Conservation (phyloP, 2,113 vertebrate species). For the Egretta garzetta region DNA sequence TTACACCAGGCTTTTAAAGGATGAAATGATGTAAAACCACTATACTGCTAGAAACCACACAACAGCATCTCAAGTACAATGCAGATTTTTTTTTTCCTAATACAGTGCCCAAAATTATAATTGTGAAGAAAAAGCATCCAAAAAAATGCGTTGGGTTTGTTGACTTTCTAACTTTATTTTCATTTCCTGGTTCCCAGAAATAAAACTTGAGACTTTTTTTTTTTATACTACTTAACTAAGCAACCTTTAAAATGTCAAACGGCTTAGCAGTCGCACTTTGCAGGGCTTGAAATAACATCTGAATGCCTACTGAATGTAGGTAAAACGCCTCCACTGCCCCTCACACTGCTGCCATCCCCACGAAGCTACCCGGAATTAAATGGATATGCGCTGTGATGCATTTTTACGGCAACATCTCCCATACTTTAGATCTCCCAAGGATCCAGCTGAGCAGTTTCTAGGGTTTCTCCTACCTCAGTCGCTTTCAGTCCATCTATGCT, state of each 20-base stretch:
- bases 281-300: conserved; percentile 10
- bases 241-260: background rate
- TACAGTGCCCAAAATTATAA: background rate
- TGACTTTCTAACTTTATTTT: background rate
- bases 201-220: background rate
- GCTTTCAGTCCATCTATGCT: background rate
- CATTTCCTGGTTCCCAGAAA: background rate
- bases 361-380: background rate
- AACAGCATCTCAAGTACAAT: background rate
- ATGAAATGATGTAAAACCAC: background rate
- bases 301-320: background rate
- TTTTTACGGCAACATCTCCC: background rate
- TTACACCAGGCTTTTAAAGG: background rate
- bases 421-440: background rate
- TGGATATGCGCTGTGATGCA: background rate
- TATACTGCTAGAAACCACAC: background rate
- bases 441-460: background rate
- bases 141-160: background rate
- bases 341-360: background rate
- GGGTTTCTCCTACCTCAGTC: background rate
- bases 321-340: background rate
- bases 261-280: background rate
- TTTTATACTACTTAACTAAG: background rate
- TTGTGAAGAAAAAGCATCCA: background rate
- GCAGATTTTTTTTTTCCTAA: background rate